Evolutionary conservation across 2,113 vertebrate genomes (phyloP).

Genomic region (Oncorhynchus keta): DNA sequence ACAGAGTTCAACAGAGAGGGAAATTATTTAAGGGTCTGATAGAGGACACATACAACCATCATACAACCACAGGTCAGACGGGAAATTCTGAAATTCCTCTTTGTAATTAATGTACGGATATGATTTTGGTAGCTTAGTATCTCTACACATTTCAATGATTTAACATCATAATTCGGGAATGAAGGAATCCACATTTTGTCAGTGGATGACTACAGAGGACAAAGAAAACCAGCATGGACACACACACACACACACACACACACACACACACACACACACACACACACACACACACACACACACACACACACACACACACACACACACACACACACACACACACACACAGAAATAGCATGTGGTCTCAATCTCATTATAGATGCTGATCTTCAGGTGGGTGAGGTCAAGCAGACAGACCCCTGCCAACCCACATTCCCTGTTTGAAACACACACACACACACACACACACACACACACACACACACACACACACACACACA

Average conservation of each 20-base stretch:
- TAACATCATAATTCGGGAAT: no score
- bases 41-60: no score
- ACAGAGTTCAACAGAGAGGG: no score
- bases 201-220: no score
- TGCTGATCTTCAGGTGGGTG: slow-evolving; percentile 8
- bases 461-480: not conserved
- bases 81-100: no score
- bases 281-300: not conserved
- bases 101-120: no score
- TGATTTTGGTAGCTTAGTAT: no score
- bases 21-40: no score
- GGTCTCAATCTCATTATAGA: not conserved
- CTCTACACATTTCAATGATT: no score
- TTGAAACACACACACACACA: slow-evolving; percentile 1
- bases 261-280: not conserved
- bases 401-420: slow-evolving; percentile 24
- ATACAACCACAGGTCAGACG: no score
- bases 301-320: slow-evolving; percentile 1
- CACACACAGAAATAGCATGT: slow-evolving; percentile 2
- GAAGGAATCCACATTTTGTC: no score
- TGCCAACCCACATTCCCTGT: slow-evolving; percentile 23
- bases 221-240: not conserved
- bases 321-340: not conserved
- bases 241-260: not conserved
- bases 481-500: not conserved